Conservation (phyloP, 2,888 invertebrate species). For the Petrophora chlorosata region DNA sequence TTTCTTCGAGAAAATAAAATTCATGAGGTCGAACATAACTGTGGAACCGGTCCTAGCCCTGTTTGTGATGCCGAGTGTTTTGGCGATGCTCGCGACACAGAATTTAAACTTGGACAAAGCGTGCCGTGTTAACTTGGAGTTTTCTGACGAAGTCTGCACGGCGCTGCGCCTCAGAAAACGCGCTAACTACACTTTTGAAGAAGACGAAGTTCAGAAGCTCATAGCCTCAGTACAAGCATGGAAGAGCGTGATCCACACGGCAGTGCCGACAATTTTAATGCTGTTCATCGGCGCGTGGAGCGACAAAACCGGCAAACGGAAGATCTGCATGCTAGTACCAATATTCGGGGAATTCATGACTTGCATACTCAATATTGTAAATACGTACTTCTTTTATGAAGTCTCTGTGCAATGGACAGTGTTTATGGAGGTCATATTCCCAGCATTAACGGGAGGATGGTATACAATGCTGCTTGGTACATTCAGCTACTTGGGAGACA, state of each 20-base stretch:
- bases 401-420: conserved; percentile 81
- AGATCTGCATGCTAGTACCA: conserved; percentile 84
- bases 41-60: conserved; percentile 87
- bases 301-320: conserved; percentile 83
- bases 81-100: conserved; percentile 90
- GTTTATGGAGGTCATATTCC: conserved; percentile 80
- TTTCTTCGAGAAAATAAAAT: conserved; percentile 72
- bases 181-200: conserved; percentile 86
- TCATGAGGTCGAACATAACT: conserved; percentile 82
- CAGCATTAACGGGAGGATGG: conserved; percentile 82
- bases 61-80: conserved; percentile 86
- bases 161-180: conserved; percentile 88
- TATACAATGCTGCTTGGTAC: conserved; percentile 83
- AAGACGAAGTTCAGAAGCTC: conserved; percentile 85
- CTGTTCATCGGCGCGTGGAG: conserved; percentile 86
- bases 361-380: conserved; percentile 75
- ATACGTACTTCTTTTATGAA: conserved; percentile 82
- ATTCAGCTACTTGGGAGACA: conserved; percentile 85
- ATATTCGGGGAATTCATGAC: conserved; percentile 82
- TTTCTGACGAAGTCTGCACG: conserved; percentile 87
- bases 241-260: conserved; percentile 82
- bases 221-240: conserved; percentile 82
- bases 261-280: conserved; percentile 80
- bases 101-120: conserved; percentile 94
- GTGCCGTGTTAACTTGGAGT: conserved; percentile 90